Base-by-base conservation (phyloP, 2,888 invertebrate genomes). In the Cephus spinipes region DNA sequence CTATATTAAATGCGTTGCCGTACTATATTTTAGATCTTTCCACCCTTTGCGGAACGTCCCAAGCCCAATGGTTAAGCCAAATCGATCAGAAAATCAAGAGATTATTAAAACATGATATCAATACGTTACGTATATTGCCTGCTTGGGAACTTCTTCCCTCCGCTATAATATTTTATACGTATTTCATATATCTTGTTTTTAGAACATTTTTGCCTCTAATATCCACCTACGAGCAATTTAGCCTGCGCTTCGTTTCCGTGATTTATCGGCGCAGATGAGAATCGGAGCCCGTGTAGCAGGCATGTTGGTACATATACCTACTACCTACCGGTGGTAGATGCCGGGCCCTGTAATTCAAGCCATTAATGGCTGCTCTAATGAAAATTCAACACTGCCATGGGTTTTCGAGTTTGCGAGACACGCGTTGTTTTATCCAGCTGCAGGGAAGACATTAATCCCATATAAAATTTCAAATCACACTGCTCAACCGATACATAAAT, bases 21-120 rank as follows among this genome's bases (percentile, higher is more conserved):
- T 55, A 55, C 74, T 76, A 74, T 68, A 79, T 82, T 79, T 79
- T 77, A 76, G 78, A 81, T 80, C 79, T 81, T 79, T 75, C 74
- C 83, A 84, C 83, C 85, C 83, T 84, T 81, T 76, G 69, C 73
- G 76, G 3, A 33, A 40, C 36, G 23, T 73, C 35, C 73, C 36
- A 73, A 4, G 68, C 73, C 55, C 69, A 12, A 12, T 74, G 35
- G 30, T 33, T 32, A 32, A 71, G 81, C 80, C 84, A 84, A 84
- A 85, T 87, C 86, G 86, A 85, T 86, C 84, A 82, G 84, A 86
- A 85, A 87, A 84, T 87, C 83, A 82, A 55, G 77, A 81, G 82
- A 84, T 86, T 86, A 86, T 86, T 84, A 86, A 86, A 85, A 85
- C 75, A 79, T 78, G 75, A 84, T 85, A 85, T 78, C 74, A 36